Conservation (phyloP, 35 echinoderm and acorn worm genomes). For the Acanthaster planci region DNA sequence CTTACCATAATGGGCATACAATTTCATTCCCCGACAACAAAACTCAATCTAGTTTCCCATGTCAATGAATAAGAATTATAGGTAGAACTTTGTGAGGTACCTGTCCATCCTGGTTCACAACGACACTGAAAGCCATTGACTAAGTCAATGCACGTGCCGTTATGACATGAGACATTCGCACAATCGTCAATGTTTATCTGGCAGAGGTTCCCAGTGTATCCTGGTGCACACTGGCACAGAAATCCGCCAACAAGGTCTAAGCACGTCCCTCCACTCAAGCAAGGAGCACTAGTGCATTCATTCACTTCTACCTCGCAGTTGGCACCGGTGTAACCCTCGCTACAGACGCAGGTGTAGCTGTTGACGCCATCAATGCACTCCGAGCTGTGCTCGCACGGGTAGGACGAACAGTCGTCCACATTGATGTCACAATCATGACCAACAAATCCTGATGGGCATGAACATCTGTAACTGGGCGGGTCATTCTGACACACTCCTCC, state of each 20-base stretch:
- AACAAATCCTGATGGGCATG: conserved; percentile 31
- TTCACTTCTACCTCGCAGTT: conserved; percentile 16
- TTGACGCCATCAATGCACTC: conserved; percentile 65
- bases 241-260: conserved; percentile 6
- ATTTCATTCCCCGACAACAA: too few relatives aligned
- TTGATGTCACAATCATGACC: conserved; percentile 41
- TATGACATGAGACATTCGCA: background rate
- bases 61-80: too few relatives aligned
- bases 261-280: conserved; percentile 22
- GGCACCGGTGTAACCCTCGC: conserved; percentile 5
- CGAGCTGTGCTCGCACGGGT: conserved; percentile 38
- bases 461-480: conserved; percentile 9
- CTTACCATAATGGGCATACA: too few relatives aligned
- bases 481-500: conserved; percentile 29
- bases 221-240: conserved; percentile 17
- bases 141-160: background rate
- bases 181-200: conserved; percentile 35
- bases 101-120: conserved; percentile 11
- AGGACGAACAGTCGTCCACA: conserved; percentile 16
- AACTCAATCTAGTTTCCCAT: too few relatives aligned
- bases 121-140: background rate
- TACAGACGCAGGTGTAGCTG: conserved; percentile 55
- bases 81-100: background rate
- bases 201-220: conserved; percentile 22
- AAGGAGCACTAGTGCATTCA: conserved; percentile 15